Conservation (phyloP, 2,797 vertebrate genomes). For the Lagodon rhomboides region DNA sequence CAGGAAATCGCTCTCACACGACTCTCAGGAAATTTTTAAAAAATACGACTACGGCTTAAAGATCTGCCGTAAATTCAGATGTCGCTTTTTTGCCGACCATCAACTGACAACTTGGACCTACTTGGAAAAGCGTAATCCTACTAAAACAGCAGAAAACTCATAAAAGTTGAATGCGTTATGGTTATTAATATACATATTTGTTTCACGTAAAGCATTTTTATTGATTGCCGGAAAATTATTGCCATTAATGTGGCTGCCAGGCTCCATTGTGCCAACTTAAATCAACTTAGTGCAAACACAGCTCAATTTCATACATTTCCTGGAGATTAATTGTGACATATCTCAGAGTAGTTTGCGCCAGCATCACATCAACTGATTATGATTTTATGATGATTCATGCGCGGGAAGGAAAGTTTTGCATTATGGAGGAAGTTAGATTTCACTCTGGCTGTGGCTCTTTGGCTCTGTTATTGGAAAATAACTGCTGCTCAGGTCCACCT, state of each 20-base stretch:
- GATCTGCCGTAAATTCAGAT: conserved; percentile 59
- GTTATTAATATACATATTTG: conserved; percentile 47
- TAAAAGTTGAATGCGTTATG: conserved; percentile 43
- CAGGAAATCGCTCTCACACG: conserved; percentile 65
- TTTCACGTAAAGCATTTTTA: conserved; percentile 51
- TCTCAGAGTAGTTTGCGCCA: conserved; percentile 60
- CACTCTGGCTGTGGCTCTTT: conserved; percentile 31
- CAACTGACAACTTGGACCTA: conserved; percentile 58
- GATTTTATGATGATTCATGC: conserved; percentile 56
- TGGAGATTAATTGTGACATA: conserved; percentile 63
- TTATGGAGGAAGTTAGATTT: conserved; percentile 39
- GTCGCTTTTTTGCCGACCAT: conserved; percentile 54
- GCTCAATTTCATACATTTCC: conserved; percentile 57
- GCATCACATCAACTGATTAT: conserved; percentile 59
- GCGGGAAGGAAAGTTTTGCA: conserved; percentile 28
- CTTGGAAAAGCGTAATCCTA: conserved; percentile 51
- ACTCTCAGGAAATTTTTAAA: conserved; percentile 59
- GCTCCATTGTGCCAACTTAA: conserved; percentile 47
- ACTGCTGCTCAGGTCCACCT: conserved; percentile 23
- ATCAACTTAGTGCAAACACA: conserved; percentile 62
- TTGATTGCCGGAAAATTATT: conserved; percentile 51
- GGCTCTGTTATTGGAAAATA: conserved; percentile 44
- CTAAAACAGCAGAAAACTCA: conserved; percentile 42
- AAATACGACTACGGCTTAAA: conserved; percentile 64
- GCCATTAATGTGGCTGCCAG: conserved; percentile 43